Base-by-base conservation (phyloP, 2,888 invertebrate genomes). In the Sialis fuliginosa region DNA sequence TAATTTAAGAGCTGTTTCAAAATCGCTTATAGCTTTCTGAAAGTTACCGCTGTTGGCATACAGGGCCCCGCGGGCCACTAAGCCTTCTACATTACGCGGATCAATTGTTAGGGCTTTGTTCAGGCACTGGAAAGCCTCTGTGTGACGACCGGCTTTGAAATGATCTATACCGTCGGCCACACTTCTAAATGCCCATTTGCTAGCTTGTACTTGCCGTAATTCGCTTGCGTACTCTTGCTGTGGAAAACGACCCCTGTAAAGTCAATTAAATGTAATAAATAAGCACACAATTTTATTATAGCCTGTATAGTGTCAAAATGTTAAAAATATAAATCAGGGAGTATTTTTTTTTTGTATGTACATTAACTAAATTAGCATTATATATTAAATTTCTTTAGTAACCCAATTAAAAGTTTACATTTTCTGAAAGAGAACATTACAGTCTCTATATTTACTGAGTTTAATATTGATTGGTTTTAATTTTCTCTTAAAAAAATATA, bases 141-240 rank as follows among this genome's bases (percentile, higher is more conserved):
- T 82, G 64, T 90, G 90, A 56, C 87, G 77, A 41, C 91, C 91
- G 42, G 84, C 81, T 67, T 95, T 95, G 68, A 93, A 93, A 68
- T 88, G 86, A 60, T 87, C 85, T 57, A 95, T 92, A 30, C 95
- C 95, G 65, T 92, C 89, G n/a, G 91, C 89, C 30, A 95, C 93
- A 60, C 71, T 73, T 63, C 87, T 79, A 66, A 90, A 89, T 1
- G 92, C 92, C 89, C 90, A 90, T 65, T 89, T 89, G 62, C 86
- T 85, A 43, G 91, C 90, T 68, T 95, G 93, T 22, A 81, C 77
- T 66, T 89, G 88, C 49, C 91, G 79, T 54, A 95, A 69, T 63
- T 87, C 86, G 55, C 75, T 74, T 37, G 89, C 86, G 65, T 81
- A 88, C 58, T 92, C 91, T 54, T 79, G 72, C 52, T 81, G 74